phyloP scores from a whole-genome alignment of 2,888 invertebrate species.

The Tiliacea citrago region DNA sequence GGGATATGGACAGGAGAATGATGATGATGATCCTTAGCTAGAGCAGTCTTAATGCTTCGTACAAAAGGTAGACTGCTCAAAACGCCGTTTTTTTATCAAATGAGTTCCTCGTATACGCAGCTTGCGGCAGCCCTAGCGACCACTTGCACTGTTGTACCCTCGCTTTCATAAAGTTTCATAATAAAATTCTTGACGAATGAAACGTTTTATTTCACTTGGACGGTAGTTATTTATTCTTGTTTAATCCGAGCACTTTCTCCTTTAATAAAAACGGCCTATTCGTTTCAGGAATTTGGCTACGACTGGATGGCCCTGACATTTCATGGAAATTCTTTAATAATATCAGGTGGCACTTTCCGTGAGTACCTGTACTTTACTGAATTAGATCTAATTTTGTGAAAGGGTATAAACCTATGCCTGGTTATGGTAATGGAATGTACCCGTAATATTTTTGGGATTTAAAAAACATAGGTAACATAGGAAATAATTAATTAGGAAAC shows the following conservation, averaged over 20 bases:
- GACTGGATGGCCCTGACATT: conserved; percentile 17
- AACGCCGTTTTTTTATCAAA: background rate
- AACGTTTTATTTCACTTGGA: conserved; percentile 57
- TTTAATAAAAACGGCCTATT: conserved; percentile 46
- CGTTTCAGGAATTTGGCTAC: conserved; percentile 37
- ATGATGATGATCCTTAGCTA: background rate
- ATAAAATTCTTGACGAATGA: conserved; percentile 60
- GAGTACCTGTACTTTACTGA: conserved; percentile 11
- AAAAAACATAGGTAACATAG: background rate
- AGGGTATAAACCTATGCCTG: too few relatives aligned
- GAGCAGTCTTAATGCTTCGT: background rate
- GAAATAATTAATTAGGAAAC: background rate
- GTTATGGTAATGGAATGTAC: too few relatives aligned
- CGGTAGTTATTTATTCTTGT: conserved; percentile 57
- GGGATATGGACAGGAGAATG: too few relatives aligned
- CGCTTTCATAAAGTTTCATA: conserved; percentile 57
- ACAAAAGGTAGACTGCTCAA: background rate
- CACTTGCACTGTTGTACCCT: conserved; percentile 5
- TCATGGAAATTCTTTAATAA: conserved; percentile 36
- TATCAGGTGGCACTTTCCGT: conserved; percentile 19
- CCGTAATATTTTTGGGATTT: too few relatives aligned
- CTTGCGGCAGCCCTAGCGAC: conserved; percentile 31
- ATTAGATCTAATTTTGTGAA: conserved; percentile 13
- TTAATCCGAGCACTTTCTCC: conserved; percentile 46
- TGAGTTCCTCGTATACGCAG: too few relatives aligned